Evolutionary conservation across 1,140 invertebrate genomes (phyloP).

Genomic region (Meloidogyne floridensis): DNA sequence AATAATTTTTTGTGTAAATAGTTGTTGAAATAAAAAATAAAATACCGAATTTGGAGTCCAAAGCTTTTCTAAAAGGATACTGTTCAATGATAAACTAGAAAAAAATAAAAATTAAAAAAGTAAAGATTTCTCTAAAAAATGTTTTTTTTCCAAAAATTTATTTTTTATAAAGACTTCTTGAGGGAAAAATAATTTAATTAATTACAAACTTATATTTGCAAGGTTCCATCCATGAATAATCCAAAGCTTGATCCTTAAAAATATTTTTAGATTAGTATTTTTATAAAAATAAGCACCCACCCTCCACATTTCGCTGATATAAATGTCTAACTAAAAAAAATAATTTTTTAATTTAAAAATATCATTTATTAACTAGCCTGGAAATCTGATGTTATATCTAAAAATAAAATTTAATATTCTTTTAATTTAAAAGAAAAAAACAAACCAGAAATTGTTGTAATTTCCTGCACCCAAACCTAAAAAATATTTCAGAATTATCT

Average conservation of each 20-base stretch:
- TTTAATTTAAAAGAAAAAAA: not conserved
- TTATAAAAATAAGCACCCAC: not conserved
- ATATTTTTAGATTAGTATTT: not conserved
- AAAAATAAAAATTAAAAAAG: not conserved
- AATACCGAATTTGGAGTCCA: conserved; percentile 48
- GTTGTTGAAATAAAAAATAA: not conserved
- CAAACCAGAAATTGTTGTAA: conserved; percentile 57
- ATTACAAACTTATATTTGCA: conserved; percentile 59
- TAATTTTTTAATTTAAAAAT: not conserved
- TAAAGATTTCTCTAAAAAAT: not conserved
- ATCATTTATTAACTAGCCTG: conserved; percentile 39
- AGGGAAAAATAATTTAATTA: not conserved
- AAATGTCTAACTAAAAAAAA: conserved; percentile 60
- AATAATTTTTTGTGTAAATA: too few relatives aligned
- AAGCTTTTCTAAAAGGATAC: conserved; percentile 62
- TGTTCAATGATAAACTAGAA: conserved; percentile 55
- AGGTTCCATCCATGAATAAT: conserved; percentile 59
- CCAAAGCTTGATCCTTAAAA: conserved; percentile 26
- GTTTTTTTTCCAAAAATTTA: not conserved
- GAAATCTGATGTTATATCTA: conserved; percentile 63
- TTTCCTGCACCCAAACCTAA: conserved; percentile 65
- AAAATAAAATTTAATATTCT: not conserved
- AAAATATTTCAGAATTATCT: conserved; percentile 26
- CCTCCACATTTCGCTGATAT: conserved; percentile 63
- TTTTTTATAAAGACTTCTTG: too few relatives aligned